Percentiles rank a stretch among this genome's conserved stretches.
Evolutionary conservation across 2,797 vertebrate genomes (phyloP).

Genomic region (Sebastes oblongus): DNA sequence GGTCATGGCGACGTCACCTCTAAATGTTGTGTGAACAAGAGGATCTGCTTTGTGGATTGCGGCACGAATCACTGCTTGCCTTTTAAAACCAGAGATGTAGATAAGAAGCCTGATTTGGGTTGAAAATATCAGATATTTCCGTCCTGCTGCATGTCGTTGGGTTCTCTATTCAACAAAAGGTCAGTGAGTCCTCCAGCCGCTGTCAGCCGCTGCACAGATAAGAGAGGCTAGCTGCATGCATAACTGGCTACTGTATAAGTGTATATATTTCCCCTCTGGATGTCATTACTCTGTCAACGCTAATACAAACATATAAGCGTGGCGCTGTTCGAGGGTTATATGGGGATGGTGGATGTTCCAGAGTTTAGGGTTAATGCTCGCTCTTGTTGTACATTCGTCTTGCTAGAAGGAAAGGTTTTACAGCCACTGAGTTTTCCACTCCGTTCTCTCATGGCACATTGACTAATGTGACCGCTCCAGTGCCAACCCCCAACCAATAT

Average conservation of each 20-base stretch:
- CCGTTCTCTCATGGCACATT: conserved; percentile 56
- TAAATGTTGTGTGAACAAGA: neutral
- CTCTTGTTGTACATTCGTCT: conserved; percentile 43
- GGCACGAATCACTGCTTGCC: conserved; percentile 8
- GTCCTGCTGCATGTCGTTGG: conserved; percentile 7
- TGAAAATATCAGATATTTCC: conserved; percentile 23
- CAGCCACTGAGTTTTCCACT: conserved; percentile 62
- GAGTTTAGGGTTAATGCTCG: conserved; percentile 49
- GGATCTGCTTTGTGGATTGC: neutral
- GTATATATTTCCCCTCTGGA: conserved; percentile 26
- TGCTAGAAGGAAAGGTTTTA: conserved; percentile 58
- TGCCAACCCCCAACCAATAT: conserved; percentile 49
- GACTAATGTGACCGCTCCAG: conserved; percentile 61
- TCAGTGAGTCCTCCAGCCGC: neutral
- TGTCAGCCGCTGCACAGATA: neutral
- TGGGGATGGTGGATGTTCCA: conserved; percentile 3
- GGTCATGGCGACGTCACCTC: neutral
- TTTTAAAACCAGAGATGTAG: conserved; percentile 1
- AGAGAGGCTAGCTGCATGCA: neutral
- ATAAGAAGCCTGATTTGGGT: conserved; percentile 1
- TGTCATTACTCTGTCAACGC: conserved; percentile 1
- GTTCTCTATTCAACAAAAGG: neutral
- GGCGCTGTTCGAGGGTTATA: neutral
- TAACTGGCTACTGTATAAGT: conserved; percentile 16
- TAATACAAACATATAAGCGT: neutral